Evolutionary conservation across 2,797 vertebrate species (phyloP).

Genomic region (Taeniopygia guttata): DNA sequence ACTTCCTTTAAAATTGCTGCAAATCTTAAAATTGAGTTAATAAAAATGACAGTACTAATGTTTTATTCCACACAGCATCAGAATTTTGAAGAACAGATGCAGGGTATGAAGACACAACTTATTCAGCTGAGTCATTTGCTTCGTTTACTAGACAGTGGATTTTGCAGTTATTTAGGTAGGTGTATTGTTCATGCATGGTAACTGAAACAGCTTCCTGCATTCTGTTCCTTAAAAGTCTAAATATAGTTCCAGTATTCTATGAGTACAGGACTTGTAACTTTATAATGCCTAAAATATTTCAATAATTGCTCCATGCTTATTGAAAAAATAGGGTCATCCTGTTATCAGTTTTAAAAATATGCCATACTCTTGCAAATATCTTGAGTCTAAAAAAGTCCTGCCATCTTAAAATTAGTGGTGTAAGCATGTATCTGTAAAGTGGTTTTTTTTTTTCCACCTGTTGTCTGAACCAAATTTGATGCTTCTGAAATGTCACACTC

Average conservation of each 20-base stretch:
- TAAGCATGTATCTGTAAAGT: background rate
- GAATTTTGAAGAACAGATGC: slow-evolving; percentile 99
- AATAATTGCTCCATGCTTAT: background rate
- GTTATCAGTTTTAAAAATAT: background rate
- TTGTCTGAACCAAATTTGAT: background rate
- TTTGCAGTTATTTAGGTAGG: slow-evolving; percentile 96
- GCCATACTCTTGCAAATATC: background rate
- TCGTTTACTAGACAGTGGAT: slow-evolving; percentile 88
- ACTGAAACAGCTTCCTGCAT: background rate
- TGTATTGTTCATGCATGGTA: background rate
- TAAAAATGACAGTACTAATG: background rate
- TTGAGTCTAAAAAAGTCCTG: background rate
- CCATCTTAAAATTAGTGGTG: background rate
- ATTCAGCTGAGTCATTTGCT: slow-evolving; percentile 92
- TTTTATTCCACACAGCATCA: slow-evolving; percentile 83
- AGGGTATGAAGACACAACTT: slow-evolving; percentile 96
- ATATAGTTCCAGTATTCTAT: background rate
- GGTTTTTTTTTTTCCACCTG: background rate
- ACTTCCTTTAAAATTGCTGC: background rate
- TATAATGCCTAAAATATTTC: background rate
- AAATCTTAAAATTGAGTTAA: background rate
- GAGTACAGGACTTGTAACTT: background rate
- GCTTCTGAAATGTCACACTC: background rate
- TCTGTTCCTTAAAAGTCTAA: background rate
- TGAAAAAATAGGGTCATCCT: background rate